A percentile compares a stretch with the other conserved stretches of the same genome.
phyloP scores from a whole-genome alignment of 2,113 vertebrate genomes.

The Sorex fumeus region DNA sequence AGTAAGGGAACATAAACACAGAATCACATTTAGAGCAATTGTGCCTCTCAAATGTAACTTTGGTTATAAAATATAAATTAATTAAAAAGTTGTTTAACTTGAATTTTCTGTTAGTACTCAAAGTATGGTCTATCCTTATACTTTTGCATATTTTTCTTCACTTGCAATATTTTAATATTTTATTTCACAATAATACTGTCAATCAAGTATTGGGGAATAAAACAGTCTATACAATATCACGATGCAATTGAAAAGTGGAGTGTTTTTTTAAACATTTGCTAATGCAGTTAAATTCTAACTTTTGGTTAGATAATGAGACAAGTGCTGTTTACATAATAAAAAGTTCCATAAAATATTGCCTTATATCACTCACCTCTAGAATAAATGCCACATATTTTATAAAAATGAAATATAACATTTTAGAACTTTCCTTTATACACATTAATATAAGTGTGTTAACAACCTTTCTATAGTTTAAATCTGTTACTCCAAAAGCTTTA shows the following conservation, averaged over 20 bases:
- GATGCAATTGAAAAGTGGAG: background rate
- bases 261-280: conserved; percentile 50
- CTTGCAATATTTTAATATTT: conserved; percentile 16
- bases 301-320: conserved; percentile 9
- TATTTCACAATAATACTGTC: conserved; percentile 26
- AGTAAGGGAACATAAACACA: background rate
- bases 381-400: conserved; percentile 73
- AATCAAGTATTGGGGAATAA: background rate
- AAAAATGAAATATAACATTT: conserved; percentile 73
- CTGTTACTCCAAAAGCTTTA: conserved; percentile 27
- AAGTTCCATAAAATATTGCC: conserved; percentile 61
- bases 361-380: conserved; percentile 77
- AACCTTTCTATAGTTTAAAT: conserved; percentile 77
- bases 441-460: conserved; percentile 76
- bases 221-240: background rate
- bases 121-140: background rate
- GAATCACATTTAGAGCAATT: conserved; percentile 28
- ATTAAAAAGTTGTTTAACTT: conserved; percentile 42
- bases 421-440: conserved; percentile 65
- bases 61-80: conserved; percentile 37
- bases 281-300: conserved; percentile 69
- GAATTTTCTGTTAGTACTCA: conserved; percentile 50
- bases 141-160: conserved; percentile 15
- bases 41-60: background rate
- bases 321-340: conserved; percentile 72